Evolutionary conservation across 2,888 invertebrate genomes (phyloP).

Genomic region (Ametastegia equiseti): DNA sequence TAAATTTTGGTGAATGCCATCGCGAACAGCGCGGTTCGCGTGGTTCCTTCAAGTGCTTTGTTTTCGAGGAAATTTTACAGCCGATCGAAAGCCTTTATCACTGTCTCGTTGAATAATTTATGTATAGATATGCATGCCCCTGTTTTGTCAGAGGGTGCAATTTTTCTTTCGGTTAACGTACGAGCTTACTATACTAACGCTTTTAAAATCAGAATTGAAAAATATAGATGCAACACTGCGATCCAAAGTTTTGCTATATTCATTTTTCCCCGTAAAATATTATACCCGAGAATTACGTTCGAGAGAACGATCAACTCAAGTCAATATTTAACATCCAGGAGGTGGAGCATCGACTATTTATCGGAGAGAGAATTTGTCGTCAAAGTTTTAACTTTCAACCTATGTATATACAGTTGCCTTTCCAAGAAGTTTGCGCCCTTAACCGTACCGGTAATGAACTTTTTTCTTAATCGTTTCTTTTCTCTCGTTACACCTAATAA

Average conservation of each 20-base stretch:
- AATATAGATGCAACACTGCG: not conserved
- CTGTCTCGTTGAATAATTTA: conserved; percentile 30
- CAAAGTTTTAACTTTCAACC: conserved; percentile 40
- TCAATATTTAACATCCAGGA: not conserved
- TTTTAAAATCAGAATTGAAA: not conserved
- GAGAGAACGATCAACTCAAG: not conserved
- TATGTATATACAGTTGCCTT: conserved; percentile 38
- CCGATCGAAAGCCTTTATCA: conserved; percentile 42
- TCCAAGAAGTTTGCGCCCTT: conserved; percentile 35
- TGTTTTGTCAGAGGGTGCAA: not conserved
- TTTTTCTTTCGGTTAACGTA: not conserved
- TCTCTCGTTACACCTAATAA: conserved; percentile 26
- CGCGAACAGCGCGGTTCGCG: conserved; percentile 15
- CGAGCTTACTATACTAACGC: not conserved
- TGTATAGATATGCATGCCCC: not conserved
- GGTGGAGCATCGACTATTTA: not conserved
- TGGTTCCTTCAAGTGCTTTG: conserved; percentile 29
- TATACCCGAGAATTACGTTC: not conserved
- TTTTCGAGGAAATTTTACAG: conserved; percentile 40
- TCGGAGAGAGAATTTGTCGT: conserved; percentile 24
- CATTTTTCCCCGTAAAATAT: not conserved
- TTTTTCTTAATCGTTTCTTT: conserved; percentile 15
- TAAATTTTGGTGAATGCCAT: conserved; percentile 33
- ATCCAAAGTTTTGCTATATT: not conserved
- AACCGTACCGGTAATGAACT: conserved; percentile 39